Conservation (phyloP, 2,797 vertebrate genomes). For the Streptopelia turtur region DNA sequence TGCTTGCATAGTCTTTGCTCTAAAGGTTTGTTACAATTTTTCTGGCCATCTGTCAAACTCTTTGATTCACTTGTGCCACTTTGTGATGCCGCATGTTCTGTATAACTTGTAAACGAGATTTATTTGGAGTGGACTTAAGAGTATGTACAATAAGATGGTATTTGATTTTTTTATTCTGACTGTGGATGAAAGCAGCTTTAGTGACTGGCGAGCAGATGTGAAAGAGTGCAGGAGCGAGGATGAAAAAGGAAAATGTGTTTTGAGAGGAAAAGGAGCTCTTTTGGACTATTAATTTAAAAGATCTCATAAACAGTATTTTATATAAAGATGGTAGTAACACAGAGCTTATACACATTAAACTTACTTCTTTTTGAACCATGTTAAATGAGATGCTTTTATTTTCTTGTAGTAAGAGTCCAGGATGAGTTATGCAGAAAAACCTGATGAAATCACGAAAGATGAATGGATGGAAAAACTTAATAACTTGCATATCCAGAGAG, state of each 20-base stretch:
- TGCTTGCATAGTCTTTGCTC: not conserved
- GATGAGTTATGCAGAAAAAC: constrained; percentile 99
- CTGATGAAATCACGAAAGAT: constrained; percentile 96
- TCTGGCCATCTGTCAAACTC: not conserved
- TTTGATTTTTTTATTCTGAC: not conserved
- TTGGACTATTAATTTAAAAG: not conserved
- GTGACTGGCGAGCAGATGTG: not conserved
- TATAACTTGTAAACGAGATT: not conserved
- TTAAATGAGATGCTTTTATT: not conserved
- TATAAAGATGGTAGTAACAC: not conserved
- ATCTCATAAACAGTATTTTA: not conserved
- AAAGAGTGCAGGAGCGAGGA: not conserved
- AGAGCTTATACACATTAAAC: not conserved
- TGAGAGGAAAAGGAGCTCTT: not conserved
- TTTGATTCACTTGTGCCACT: not conserved
- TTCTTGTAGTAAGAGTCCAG: constrained; percentile 76
- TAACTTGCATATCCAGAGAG: constrained; percentile 97
- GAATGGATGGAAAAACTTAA: constrained; percentile 99
- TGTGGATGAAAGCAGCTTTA: not conserved
- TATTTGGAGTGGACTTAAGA: not conserved
- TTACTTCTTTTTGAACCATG: not conserved
- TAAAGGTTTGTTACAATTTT: not conserved
- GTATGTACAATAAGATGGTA: not conserved
- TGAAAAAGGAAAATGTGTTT: not conserved
- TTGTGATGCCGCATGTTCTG: not conserved